Evolutionary conservation across 2,113 vertebrate species (phyloP), one percentile per base, ranked within the genome.

Genomic region (Pardalotus punctatus): DNA sequence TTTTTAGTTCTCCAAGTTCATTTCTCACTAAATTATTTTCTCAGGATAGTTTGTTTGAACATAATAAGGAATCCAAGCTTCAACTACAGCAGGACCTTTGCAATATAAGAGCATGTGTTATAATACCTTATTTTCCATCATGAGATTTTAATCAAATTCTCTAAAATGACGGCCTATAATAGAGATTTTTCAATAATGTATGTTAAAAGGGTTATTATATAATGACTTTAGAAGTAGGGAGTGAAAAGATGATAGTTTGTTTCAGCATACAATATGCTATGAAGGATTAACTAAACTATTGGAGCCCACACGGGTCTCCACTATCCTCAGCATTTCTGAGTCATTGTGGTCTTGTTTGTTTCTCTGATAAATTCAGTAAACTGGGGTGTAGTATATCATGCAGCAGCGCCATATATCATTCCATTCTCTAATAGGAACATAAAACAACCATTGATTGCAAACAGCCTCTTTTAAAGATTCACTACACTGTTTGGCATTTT

Each of bases 21-120:
- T 97, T 97, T 96, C 95, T 97, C 94, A 97, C 96, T 95, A 95
- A 97, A 98, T 98, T 97, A 97, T 98, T 98, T 98, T 97, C 96
- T 96, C 96, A 92, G 90, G 97, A 97, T 93, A 92, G 90, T 97
- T 97, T 65, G n/a, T 97, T 96, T 98, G 87, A 96, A 91, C 87
- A 89, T 94, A 97, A 95, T 95, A 96, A 96, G 85, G 86, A 82
- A 69, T 51, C 90, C 74, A 38, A 93, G 54, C 48, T 38, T 47
- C 33, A 15, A 8, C 82, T 83, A 45, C 61, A 96, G 71, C 78
- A 94, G 45, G 94, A 95, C 95, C 80, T 96, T 93, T 76, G 36
- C 86, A 54, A 80, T 64, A 65, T 4, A 80, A 96, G 86, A 85
- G 70, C 66, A 70, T 51, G 51, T 80, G 88, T 95, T 95, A 97